Evolutionary conservation across 2,113 vertebrate genomes (phyloP), one percentile per base, ranked within the genome.

Genomic region (Lanius ludovicianus): DNA sequence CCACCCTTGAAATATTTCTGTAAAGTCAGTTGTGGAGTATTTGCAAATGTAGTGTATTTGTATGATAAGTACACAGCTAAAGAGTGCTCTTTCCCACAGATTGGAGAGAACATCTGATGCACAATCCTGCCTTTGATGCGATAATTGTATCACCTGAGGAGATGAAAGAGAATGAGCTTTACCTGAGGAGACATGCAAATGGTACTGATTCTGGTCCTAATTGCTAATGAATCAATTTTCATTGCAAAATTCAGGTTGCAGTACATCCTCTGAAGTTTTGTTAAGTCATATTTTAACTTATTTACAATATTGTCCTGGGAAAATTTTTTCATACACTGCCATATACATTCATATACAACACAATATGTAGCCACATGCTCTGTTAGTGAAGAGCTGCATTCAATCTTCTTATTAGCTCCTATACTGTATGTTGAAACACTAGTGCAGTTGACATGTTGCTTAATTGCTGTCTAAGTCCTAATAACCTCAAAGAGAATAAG

Each of bases 401-500:
- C 77, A 95, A 41, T 91, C 60, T 94, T 93, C 59, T 70, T 92
- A 55, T 11, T 90, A 93, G 87, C 35, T 77, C 65, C 78, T 77
- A 28, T 22, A 70, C 25, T 91, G 15, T 65, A 70, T 89, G 37
- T 92, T 80, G 81, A 89, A 96, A 87, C 67, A 67, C 76, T 83
- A 87, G 77, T 2, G 14, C 57, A 94, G 84, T 77, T 6, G 47
- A 96, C 92, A 93, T 84, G 88, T 97, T 96, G 67, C 78, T 96
- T 97, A 97, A 97, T 97, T 96, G 95, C 95, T 96, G 88, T 93
- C 96, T 96, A 80, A 87, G 88, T 97, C 92, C 94, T 97, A 96
- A 97, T 96, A 96, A 95, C 95, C 95, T 96, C 94, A 96, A 93
- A 96, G 87, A 97, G 84, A 96, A 31, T 94, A 96, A 96, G 93